A percentile compares a stretch with the other conserved stretches of the same genome.
Conservation (phyloP, 2,113 vertebrate genomes). For the Carassius gibelio region DNA sequence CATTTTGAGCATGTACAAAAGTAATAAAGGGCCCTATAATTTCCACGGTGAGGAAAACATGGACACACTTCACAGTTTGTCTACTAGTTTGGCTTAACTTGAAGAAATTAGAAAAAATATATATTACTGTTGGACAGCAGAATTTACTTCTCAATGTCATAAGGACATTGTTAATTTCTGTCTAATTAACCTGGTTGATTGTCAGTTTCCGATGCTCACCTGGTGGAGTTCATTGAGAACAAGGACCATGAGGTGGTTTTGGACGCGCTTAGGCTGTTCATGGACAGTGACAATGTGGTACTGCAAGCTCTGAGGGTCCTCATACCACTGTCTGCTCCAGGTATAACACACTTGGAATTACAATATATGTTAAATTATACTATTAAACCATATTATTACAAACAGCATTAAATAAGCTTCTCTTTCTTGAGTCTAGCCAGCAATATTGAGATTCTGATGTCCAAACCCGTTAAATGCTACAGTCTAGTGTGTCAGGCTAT, state of each 20-base stretch:
- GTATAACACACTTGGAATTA: constrained; percentile 73
- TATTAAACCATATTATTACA: background rate
- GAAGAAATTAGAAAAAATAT: background rate
- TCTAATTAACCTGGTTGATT: background rate
- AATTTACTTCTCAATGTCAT: background rate
- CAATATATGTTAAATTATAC: background rate
- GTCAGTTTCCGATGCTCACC: constrained; percentile 86
- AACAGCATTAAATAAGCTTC: background rate
- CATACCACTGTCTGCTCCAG: constrained; percentile 81
- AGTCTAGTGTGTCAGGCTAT: constrained; percentile 80
- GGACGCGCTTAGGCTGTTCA: constrained; percentile 78
- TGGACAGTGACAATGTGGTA: constrained; percentile 79
- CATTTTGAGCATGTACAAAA: background rate
- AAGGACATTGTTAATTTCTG: background rate
- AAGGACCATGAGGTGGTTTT: constrained; percentile 86
- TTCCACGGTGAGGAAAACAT: background rate
- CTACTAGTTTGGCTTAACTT: no score
- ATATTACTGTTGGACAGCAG: background rate
- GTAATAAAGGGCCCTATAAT: background rate
- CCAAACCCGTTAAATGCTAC: constrained; percentile 90
- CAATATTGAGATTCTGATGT: constrained; percentile 95
- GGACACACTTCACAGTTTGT: no score
- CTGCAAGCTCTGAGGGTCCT: constrained; percentile 82
- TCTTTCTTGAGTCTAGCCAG: constrained; percentile 76
- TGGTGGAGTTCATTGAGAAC: constrained; percentile 91